Evolutionary conservation across 1,140 invertebrate species (phyloP).

Genomic region (Andrena cerasifolii): DNA sequence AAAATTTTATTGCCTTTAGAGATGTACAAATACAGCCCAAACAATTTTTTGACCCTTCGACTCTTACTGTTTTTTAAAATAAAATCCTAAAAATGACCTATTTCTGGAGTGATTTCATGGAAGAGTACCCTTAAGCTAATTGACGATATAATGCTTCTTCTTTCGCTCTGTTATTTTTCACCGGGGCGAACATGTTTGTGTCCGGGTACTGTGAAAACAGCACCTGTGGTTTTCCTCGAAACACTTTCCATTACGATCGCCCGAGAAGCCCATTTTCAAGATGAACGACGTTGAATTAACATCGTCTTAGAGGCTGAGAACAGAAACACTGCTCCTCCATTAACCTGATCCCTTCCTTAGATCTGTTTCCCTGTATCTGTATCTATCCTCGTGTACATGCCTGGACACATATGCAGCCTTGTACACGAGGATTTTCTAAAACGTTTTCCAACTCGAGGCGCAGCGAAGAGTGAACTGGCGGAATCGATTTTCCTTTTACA

Average conservation of each 20-base stretch:
- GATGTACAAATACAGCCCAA: too few species aligned
- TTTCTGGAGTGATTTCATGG: too few species aligned
- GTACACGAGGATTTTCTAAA: not conserved
- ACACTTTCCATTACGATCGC: not conserved
- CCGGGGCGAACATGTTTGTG: too few species aligned
- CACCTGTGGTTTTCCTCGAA: too few species aligned
- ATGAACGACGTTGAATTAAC: not conserved
- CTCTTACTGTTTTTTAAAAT: too few species aligned
- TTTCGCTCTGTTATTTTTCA: not conserved
- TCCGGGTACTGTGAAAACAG: not conserved
- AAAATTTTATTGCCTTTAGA: too few species aligned
- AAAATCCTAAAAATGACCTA: too few species aligned
- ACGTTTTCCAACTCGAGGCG: not conserved
- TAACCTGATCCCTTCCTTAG: not conserved
- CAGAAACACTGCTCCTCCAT: not conserved
- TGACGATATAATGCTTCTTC: too few species aligned
- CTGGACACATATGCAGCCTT: not conserved
- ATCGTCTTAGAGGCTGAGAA: not conserved
- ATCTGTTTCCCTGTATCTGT: not conserved
- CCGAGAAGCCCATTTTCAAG: not conserved
- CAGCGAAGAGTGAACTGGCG: not conserved
- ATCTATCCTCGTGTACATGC: not conserved
- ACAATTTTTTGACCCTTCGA: too few species aligned
- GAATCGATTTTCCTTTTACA: slow-evolving; percentile 8
- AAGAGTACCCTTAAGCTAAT: too few species aligned